A percentile compares a stretch with the other conserved stretches of the same genome.
Evolutionary conservation across 2,113 vertebrate genomes (phyloP).

Genomic region (Dicrurus megarhynchus): DNA sequence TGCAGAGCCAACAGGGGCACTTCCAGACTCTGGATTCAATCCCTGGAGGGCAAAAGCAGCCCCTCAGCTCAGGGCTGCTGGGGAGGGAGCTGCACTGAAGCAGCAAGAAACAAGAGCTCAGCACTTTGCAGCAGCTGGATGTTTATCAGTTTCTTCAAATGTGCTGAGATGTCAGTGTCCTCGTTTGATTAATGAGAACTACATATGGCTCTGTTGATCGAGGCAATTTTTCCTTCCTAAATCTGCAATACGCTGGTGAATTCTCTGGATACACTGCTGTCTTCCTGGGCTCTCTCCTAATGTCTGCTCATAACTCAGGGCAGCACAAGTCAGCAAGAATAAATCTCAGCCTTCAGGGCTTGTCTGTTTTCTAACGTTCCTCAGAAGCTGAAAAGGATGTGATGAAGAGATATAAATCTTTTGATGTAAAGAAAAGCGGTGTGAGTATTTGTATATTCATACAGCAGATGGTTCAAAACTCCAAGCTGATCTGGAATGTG

Average conservation of each 20-base stretch:
- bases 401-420: not conserved
- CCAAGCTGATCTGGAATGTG: not conserved
- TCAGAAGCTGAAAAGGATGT: not conserved
- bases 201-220: not conserved
- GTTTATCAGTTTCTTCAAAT: not conserved
- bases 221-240: not conserved
- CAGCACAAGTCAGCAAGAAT: not conserved
- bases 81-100: not conserved
- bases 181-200: not conserved
- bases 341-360: not conserved
- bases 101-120: not conserved
- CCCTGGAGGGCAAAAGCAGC: not conserved
- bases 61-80: not conserved
- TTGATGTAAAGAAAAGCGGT: not conserved
- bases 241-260: not conserved
- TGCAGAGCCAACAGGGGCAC: not conserved
- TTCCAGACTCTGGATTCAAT: not conserved
- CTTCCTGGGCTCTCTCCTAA: not conserved
- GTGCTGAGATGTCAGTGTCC: not conserved
- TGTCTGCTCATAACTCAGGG: not conserved
- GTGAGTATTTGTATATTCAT: not conserved
- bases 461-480: not conserved
- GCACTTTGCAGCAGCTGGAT: not conserved
- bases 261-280: not conserved
- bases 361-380: not conserved